A percentile compares a stretch with the other conserved stretches of the same genome.
Conservation (phyloP, 2,888 invertebrate genomes). For the Anodontia alba region DNA sequence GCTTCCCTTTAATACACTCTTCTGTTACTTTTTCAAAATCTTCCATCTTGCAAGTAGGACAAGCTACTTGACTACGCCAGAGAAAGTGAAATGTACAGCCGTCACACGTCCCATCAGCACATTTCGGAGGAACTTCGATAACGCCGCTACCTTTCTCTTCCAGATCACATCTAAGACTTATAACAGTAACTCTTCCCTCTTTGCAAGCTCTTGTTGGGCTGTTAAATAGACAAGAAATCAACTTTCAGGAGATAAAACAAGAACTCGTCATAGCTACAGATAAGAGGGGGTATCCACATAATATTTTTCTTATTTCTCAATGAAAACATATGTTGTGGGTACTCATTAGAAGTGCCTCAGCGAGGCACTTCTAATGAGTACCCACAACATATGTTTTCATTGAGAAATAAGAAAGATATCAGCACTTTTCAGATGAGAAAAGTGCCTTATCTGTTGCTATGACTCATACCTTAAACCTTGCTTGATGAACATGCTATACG, state of each 20-base stretch:
- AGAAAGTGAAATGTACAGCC: slow-evolving; percentile 87
- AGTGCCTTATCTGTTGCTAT: too few species aligned
- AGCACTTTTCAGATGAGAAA: too few species aligned
- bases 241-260: background rate
- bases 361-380: too few species aligned
- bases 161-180: slow-evolving; percentile 87
- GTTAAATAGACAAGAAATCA: slow-evolving; percentile 29
- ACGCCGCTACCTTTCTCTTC: slow-evolving; percentile 74
- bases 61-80: slow-evolving; percentile 86
- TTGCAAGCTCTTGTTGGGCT: slow-evolving; percentile 86
- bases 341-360: too few species aligned
- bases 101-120: slow-evolving; percentile 88
- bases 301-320: too few species aligned
- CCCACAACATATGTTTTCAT: too few species aligned
- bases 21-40: slow-evolving; percentile 85
- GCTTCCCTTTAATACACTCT: slow-evolving; percentile 87
- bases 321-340: too few species aligned
- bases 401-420: too few species aligned
- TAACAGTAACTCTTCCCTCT: slow-evolving; percentile 86
- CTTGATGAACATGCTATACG: background rate
- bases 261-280: too few species aligned
- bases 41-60: slow-evolving; percentile 86
- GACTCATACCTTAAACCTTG: background rate
- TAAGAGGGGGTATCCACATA: too few species aligned
- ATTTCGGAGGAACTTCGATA: slow-evolving; percentile 85